Conservation (phyloP, 2,888 invertebrate species). For the Caenorhabditis afra region DNA sequence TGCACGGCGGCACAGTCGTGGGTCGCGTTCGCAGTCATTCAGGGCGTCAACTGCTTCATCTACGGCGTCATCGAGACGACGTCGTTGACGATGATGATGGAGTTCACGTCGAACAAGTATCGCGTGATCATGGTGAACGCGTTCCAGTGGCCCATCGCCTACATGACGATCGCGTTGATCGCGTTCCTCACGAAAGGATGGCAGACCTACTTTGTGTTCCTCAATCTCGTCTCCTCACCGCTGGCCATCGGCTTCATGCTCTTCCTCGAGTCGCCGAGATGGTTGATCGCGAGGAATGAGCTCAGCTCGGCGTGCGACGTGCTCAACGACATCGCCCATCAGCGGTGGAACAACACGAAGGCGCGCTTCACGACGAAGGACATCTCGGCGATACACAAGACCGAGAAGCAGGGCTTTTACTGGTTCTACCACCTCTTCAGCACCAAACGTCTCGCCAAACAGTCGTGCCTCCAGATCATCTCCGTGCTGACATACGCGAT, state of each 20-base stretch:
- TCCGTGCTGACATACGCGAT: slow-evolving; percentile 77
- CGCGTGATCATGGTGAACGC: slow-evolving; percentile 71
- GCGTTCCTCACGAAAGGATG: slow-evolving; percentile 75
- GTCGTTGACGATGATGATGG: slow-evolving; percentile 77
- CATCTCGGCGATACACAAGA: slow-evolving; percentile 67
- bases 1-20: slow-evolving; percentile 72
- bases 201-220: slow-evolving; percentile 78
- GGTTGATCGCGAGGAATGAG: slow-evolving; percentile 73
- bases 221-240: slow-evolving; percentile 75
- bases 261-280: slow-evolving; percentile 75
- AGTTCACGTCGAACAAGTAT: slow-evolving; percentile 76
- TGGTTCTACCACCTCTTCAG: slow-evolving; percentile 75
- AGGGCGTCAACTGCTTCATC: slow-evolving; percentile 75
- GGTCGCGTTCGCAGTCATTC: slow-evolving; percentile 70
- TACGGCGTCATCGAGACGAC: slow-evolving; percentile 78
- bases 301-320: slow-evolving; percentile 74
- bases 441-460: slow-evolving; percentile 72
- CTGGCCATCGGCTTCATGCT: slow-evolving; percentile 77
- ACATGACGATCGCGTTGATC: slow-evolving; percentile 75
- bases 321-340: slow-evolving; percentile 76
- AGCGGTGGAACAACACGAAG: slow-evolving; percentile 77
- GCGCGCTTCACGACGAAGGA: slow-evolving; percentile 70
- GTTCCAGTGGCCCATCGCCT: slow-evolving; percentile 76
- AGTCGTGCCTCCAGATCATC: slow-evolving; percentile 75
- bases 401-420: slow-evolving; percentile 69